Evolutionary conservation across 2,113 vertebrate species (phyloP).

Genomic region (Erythrolamprus reginae): DNA sequence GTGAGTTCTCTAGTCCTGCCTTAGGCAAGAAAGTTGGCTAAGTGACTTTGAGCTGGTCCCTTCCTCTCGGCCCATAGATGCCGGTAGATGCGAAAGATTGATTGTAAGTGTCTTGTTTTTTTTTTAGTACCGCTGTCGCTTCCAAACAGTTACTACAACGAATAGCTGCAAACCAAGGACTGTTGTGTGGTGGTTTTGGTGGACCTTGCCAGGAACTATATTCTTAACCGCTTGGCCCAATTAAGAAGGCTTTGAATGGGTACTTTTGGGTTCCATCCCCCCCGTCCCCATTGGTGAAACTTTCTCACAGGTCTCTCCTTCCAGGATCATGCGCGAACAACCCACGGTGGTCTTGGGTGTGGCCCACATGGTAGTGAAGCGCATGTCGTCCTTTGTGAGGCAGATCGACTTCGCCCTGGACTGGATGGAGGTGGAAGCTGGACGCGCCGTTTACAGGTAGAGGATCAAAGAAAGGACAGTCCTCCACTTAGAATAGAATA

Average conservation of each 20-base stretch:
- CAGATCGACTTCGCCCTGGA: conserved; percentile 95
- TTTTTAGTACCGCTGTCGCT: not conserved
- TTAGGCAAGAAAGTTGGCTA: too few relatives aligned
- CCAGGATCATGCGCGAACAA: conserved; percentile 90
- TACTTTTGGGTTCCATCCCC: too few relatives aligned
- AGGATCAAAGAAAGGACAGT: not conserved
- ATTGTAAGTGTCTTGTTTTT: too few relatives aligned
- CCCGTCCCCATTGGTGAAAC: not conserved
- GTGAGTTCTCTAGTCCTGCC: too few relatives aligned
- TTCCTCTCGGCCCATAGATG: too few relatives aligned
- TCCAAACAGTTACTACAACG: too few relatives aligned
- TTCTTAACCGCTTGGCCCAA: too few relatives aligned
- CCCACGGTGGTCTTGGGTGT: conserved; percentile 83
- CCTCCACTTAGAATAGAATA: too few relatives aligned
- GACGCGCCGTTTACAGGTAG: conserved; percentile 89
- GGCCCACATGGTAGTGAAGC: conserved; percentile 85
- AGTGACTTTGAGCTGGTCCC: too few relatives aligned
- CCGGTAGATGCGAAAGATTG: too few relatives aligned
- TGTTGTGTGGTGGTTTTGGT: not conserved
- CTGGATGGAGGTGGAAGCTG: conserved; percentile 96
- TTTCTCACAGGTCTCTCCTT: accelerated
- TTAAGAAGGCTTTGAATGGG: not conserved
- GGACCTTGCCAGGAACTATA: not conserved
- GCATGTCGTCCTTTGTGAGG: conserved; percentile 87
- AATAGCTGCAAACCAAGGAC: not conserved